Percentiles rank a stretch among this genome's conserved stretches.
Evolutionary conservation across 2,888 invertebrate species (phyloP).

Genomic region (Mylabris sibirica): DNA sequence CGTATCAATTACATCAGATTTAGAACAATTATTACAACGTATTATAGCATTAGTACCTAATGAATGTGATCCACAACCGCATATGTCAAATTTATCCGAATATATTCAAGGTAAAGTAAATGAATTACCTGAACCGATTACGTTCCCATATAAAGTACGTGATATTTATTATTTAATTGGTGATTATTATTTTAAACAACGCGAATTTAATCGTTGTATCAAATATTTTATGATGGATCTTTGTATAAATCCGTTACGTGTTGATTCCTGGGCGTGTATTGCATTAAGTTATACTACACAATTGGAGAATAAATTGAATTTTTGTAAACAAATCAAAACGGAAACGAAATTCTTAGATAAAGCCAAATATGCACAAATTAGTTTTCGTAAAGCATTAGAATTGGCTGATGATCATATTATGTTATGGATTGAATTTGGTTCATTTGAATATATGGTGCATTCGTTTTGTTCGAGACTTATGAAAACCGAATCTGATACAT

Average conservation of each 20-base stretch:
- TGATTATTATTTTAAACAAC: constrained; percentile 91
- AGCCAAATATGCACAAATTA: constrained; percentile 77
- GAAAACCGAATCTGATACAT: constrained; percentile 79
- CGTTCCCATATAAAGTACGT: constrained; percentile 60
- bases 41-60: constrained; percentile 74
- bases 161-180: constrained; percentile 90
- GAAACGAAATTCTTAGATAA: constrained; percentile 73
- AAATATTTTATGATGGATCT: constrained; percentile 86
- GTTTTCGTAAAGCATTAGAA: constrained; percentile 81
- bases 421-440: constrained; percentile 91
- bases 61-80: constrained; percentile 71
- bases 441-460: constrained; percentile 88
- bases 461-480: constrained; percentile 88
- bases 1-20: constrained; percentile 82
- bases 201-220: constrained; percentile 74
- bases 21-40: constrained; percentile 75
- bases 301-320: constrained; percentile 82
- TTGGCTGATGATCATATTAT: constrained; percentile 77
- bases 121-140: constrained; percentile 50
- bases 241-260: constrained; percentile 77
- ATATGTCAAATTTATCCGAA: constrained; percentile 62
- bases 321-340: constrained; percentile 68
- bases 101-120: constrained; percentile 65
- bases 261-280: constrained; percentile 94
- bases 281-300: constrained; percentile 81